A percentile compares a stretch with the other conserved stretches of the same genome.
Evolutionary conservation across 1,140 invertebrate genomes (phyloP).

Genomic region (Zeugodacus cucurbitae): DNA sequence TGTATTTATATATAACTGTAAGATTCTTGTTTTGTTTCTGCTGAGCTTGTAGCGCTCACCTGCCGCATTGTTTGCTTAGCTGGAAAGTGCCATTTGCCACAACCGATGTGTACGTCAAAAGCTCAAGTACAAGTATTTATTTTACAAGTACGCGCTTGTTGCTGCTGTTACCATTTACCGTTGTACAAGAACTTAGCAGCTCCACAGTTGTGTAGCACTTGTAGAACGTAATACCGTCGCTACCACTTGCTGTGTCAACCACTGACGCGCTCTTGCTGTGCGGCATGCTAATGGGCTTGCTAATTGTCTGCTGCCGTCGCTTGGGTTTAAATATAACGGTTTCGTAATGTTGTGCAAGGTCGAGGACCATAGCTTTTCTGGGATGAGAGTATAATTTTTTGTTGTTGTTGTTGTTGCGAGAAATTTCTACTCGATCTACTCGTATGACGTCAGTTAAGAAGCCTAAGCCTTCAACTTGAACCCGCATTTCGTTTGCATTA

Average conservation of each 20-base stretch:
- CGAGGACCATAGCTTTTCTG: neutral
- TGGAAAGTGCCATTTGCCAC: neutral
- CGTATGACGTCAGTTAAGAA: too few species aligned
- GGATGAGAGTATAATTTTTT: neutral
- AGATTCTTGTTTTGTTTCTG: neutral
- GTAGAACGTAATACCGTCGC: neutral
- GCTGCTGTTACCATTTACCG: neutral
- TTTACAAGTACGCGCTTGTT: neutral
- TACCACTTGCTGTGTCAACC: neutral
- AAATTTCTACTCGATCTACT: neutral
- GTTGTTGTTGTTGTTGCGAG: neutral
- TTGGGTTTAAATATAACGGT: neutral
- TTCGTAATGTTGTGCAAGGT: slow-evolving; percentile 1
- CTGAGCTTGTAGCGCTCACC: neutral
- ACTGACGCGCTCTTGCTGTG: neutral
- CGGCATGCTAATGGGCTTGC: neutral
- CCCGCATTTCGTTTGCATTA: too few species aligned
- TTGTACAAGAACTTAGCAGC: neutral
- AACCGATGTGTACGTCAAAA: neutral
- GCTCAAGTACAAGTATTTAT: neutral
- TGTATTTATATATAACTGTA: neutral
- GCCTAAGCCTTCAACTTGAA: too few species aligned
- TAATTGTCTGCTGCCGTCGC: neutral
- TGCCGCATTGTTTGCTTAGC: neutral
- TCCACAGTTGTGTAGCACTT: neutral